Evolutionary conservation across 2,888 invertebrate genomes (phyloP), one percentile per base, ranked within the genome.

Genomic region (Cheiracanthium punctorium): DNA sequence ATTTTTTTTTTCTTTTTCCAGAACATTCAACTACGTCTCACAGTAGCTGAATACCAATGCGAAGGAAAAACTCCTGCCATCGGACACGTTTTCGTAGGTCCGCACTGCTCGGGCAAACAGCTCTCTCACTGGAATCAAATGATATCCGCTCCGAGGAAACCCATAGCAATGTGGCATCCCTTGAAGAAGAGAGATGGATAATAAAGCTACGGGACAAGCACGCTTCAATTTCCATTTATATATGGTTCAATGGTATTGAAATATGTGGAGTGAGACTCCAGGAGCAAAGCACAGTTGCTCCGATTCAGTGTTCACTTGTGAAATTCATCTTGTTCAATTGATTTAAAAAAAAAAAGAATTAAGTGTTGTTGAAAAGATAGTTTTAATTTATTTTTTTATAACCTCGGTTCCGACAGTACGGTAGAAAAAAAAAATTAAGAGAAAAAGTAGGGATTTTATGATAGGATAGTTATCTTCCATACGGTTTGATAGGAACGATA

Each of bases 81-180:
- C 86, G 96, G 96, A 24, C 96, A 96, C 91, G 94, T 96, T 77
- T 95, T 96, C 88, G 94, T 96, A 20, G 96, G 96, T 30, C 94
- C 95, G 52, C 94, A 94, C 90, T 94, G 95, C 17, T 93, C 94
- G 52, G 96, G 96, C 80, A 94, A 95, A 90, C 94, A 95, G 0
- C 91, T 95, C 75, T 94, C 94, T 30, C 96, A 96, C 90, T 96
- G 96, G 96, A 95, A 95, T 91, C 96, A 96, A 92, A 96, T 96
- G 96, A 93, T 96, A 91, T 93, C 95, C 43, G 95, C 95, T 24
- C 93, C 95, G 69, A 93, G 96, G 88, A 96, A 95, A 91, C 96
- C 96, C 0, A 94, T 96, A 10, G 95, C 95, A 41, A 96, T 96
- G 96, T 96, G 96, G 96, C 96, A 96, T 91, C 94, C 95, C 43